Percentiles rank a stretch among this genome's conserved stretches.
phyloP scores from a whole-genome alignment of 1,140 invertebrate genomes.

The Spodoptera litura region DNA sequence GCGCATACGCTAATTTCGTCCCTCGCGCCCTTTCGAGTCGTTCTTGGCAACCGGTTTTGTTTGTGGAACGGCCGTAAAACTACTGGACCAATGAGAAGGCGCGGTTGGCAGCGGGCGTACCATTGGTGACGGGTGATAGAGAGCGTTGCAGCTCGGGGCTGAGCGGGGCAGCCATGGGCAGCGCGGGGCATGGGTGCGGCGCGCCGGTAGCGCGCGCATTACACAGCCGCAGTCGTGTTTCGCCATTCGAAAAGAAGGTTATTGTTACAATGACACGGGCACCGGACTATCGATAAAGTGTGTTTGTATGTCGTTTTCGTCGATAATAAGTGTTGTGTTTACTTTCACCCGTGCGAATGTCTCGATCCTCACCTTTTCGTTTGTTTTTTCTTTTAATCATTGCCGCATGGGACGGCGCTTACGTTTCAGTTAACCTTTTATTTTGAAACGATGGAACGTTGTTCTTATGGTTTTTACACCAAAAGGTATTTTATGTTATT shows the following conservation, averaged over 20 bases:
- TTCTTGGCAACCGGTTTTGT: slow-evolving; percentile 84
- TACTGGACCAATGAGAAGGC: slow-evolving; percentile 70
- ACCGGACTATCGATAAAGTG: slow-evolving; percentile 84
- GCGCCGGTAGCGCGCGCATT: slow-evolving; percentile 62
- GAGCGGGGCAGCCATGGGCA: slow-evolving; percentile 52
- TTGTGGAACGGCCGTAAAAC: slow-evolving; percentile 82
- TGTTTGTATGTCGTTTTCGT: slow-evolving; percentile 86
- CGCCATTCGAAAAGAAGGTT: slow-evolving; percentile 82
- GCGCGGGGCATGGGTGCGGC: slow-evolving; percentile 73
- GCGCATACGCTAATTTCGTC: slow-evolving; percentile 80
- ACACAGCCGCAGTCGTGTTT: slow-evolving; percentile 77
- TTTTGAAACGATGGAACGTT: slow-evolving; percentile 86
- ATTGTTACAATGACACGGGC: slow-evolving; percentile 81
- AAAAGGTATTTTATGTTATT: slow-evolving; percentile 86
- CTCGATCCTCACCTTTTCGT: slow-evolving; percentile 84
- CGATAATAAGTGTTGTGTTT: slow-evolving; percentile 85
- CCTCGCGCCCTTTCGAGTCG: slow-evolving; percentile 81
- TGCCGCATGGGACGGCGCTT: slow-evolving; percentile 84
- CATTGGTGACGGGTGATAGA: slow-evolving; percentile 76
- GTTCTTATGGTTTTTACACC: slow-evolving; percentile 86
- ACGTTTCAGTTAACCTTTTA: slow-evolving; percentile 84
- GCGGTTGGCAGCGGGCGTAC: slow-evolving; percentile 70
- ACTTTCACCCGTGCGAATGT: slow-evolving; percentile 86
- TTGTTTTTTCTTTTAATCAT: slow-evolving; percentile 84
- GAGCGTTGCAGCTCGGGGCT: slow-evolving; percentile 55